These are phyloP conservation scores for Otolemur garnettii DNA, from an alignment of 2,113 vertebrate genomes.

Conservation along the genomic window DNA sequence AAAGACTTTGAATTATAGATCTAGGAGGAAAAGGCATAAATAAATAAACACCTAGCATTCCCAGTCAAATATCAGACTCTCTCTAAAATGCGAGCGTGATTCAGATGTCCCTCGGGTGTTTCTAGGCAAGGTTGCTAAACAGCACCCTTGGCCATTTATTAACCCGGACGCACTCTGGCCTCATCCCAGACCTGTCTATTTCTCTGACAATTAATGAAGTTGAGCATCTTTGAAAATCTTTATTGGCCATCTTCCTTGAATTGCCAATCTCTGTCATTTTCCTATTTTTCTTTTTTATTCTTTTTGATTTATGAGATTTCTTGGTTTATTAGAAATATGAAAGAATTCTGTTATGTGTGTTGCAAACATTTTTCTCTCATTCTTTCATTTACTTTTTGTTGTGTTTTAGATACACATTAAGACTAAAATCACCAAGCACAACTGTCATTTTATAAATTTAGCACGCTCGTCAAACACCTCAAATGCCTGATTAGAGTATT, in stretches of 20 bases:
- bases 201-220: neutral
- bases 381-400: conserved; percentile 5
- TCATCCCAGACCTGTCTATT: neutral
- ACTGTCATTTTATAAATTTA: neutral
- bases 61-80: neutral
- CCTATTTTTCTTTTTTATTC: neutral
- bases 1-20: neutral
- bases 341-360: neutral
- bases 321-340: neutral
- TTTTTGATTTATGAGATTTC: neutral
- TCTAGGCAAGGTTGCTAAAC: neutral
- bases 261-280: neutral
- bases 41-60: neutral
- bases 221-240: neutral
- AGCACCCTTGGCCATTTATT: neutral
- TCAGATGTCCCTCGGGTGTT: neutral
- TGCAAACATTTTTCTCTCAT: neutral
- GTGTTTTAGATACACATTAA: neutral
- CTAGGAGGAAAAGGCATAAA: neutral
- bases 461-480: neutral
- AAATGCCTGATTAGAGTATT: neutral
- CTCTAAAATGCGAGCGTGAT: neutral
- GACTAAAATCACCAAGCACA: neutral
- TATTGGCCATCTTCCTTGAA: neutral
- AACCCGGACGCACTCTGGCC: accelerated